A percentile compares a stretch with the other conserved stretches of the same genome.
phyloP scores from a whole-genome alignment of 2,797 vertebrate species.

The Cheirogaleus major region DNA sequence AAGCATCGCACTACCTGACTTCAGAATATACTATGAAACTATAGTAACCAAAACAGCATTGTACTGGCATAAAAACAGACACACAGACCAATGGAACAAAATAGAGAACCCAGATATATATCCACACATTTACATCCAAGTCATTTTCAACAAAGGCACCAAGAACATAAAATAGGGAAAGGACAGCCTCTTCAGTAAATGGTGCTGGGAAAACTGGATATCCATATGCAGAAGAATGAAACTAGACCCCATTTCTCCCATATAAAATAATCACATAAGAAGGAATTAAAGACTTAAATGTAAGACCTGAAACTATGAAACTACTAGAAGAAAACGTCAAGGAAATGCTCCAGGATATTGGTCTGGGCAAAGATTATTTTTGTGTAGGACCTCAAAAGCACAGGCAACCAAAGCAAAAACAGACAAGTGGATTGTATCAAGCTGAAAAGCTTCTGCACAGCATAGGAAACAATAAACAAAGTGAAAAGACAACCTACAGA shows the following conservation, averaged over 20 bases:
- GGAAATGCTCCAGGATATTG: background rate
- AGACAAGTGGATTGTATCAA: background rate
- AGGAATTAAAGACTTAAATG: background rate
- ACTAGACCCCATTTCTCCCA: background rate
- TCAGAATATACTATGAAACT: background rate
- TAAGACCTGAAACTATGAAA: background rate
- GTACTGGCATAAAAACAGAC: background rate
- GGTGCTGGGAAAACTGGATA: background rate
- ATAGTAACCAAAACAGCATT: background rate
- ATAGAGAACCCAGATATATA: background rate
- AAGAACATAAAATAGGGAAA: background rate
- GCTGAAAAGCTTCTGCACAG: background rate
- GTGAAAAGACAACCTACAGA: background rate
- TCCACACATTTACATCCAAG: background rate
- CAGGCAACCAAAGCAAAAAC: background rate
- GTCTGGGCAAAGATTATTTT: background rate
- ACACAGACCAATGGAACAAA: background rate
- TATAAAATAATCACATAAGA: background rate
- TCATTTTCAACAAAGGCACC: background rate
- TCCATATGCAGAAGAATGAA: background rate
- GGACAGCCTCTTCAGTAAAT: background rate
- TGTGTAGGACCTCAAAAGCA: background rate
- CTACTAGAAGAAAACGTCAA: background rate
- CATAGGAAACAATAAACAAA: background rate
- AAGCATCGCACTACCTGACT: background rate